Base-by-base conservation (phyloP, 2,797 vertebrate genomes). In the Percopsis omiscomaycus region DNA sequence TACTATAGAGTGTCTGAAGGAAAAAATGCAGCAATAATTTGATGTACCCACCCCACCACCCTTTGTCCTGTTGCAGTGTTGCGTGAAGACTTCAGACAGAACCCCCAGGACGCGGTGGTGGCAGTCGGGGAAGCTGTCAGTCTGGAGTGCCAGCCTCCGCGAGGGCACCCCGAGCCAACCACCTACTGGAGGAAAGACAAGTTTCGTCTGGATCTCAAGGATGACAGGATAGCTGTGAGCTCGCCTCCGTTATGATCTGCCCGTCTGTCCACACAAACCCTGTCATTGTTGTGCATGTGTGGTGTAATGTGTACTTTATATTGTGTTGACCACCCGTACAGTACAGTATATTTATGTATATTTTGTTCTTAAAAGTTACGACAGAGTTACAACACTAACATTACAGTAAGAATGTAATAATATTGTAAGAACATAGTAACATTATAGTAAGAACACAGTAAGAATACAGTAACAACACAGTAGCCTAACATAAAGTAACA, bases 131-230 rank as follows among this genome's bases (percentile, higher is more conserved):
- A 98, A 68, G 93, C 95, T 1, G 96, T 95, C 1, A 94, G 91
- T 48, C 79, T 98, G 57, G 97, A 98, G 72, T 98, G 97, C 88
- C 97, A 97, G 66, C 88, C 97, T 0, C 97, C 97, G 0, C 93
- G 96, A 5, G 97, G 97, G 29, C 97, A 98, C 67, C 97, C 97
- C 0, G 97, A 98, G 69, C 97, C 97, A 50, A 96, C 92, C 59
- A 96, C 95, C 84, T 97, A 94, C 89, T 98, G 97, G 97, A 97
- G 94, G 81, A 98, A 98, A 77, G 97, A 98, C 73, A 96, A 96
- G 92, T 81, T 93, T 70, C 92, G 93, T 13, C 92, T 98, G 22
- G 95, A 96, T 74, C 94, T 96, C 74, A 94, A 91, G 54, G 96
- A 98, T 64, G 95, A 98, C 55, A 91, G 95, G 59, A 94, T 98